Evolutionary conservation across 2,113 vertebrate genomes (phyloP).

Genomic region (Pterocles orientalis): DNA sequence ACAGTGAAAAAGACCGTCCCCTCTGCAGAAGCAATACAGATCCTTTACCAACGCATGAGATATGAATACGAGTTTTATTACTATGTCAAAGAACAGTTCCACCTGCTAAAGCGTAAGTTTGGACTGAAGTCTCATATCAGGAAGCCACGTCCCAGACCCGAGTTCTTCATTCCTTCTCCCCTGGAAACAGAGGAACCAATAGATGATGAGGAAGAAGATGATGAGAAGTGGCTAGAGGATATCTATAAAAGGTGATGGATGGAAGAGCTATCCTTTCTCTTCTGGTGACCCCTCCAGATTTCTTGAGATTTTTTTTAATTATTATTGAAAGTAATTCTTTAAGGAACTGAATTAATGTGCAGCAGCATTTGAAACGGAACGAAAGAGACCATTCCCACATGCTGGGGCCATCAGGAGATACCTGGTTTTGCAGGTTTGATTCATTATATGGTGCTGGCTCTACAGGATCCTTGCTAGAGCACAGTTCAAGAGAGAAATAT

Average conservation of each 20-base stretch:
- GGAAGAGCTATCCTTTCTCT: conserved; percentile 16
- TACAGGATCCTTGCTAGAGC: conserved; percentile 17
- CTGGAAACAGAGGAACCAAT: conserved; percentile 88
- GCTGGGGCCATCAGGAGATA: conserved; percentile 65
- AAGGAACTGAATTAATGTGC: conserved; percentile 70
- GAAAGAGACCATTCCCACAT: conserved; percentile 59
- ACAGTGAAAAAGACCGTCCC: conserved; percentile 94
- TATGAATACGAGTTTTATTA: conserved; percentile 98
- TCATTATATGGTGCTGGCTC: conserved; percentile 47
- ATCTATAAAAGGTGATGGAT: conserved; percentile 85
- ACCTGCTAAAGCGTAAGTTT: conserved; percentile 93
- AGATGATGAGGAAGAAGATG: conserved; percentile 85
- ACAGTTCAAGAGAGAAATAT: conserved; percentile 1
- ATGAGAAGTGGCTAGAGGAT: conserved; percentile 88
- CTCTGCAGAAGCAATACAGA: conserved; percentile 91
- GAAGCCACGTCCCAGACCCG: conserved; percentile 69
- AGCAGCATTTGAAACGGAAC: conserved; percentile 66
- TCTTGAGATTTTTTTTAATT: conserved; percentile 69
- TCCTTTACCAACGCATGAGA: conserved; percentile 94
- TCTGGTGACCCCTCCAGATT: conserved; percentile 49
- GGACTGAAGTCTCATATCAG: conserved; percentile 85
- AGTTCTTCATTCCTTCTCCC: conserved; percentile 87
- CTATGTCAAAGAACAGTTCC: conserved; percentile 95
- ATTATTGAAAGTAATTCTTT: conserved; percentile 65
- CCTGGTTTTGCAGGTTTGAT: conserved; percentile 76